phyloP scores from a whole-genome alignment of 2,888 invertebrate genomes.

The Gnatocerus cornutus region DNA sequence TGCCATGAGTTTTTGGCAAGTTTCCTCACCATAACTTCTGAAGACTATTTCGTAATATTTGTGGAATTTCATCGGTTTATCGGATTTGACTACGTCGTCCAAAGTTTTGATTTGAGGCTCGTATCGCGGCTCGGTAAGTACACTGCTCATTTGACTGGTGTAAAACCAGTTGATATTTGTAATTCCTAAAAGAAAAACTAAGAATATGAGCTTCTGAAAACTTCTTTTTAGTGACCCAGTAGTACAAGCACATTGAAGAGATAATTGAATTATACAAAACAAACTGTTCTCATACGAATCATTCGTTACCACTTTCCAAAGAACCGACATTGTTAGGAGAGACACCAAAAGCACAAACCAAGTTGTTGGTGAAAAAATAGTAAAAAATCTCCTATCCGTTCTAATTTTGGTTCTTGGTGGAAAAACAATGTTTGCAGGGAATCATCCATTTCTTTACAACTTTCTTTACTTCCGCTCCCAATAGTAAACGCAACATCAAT shows the following conservation, averaged over 20 bases:
- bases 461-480: background rate
- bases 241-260: background rate
- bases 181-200: background rate
- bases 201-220: background rate
- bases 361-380: background rate
- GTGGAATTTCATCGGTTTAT: background rate
- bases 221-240: too few relatives aligned
- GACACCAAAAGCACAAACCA: background rate
- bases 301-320: conserved; percentile 6
- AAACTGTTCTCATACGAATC: background rate
- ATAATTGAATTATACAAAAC: background rate
- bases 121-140: conserved; percentile 1
- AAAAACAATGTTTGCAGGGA: background rate
- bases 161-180: conserved; percentile 8
- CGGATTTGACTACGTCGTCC: background rate
- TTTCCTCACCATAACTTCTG: background rate
- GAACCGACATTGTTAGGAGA: background rate
- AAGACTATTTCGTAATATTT: background rate
- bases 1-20: background rate
- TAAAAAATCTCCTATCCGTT: background rate
- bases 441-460: background rate
- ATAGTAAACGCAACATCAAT: background rate
- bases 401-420: conserved; percentile 7
- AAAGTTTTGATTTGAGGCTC: conserved; percentile 5
- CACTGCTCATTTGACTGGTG: conserved; percentile 10